Conservation (phyloP, 2,797 vertebrate species). For the Cyclura pinguis region DNA sequence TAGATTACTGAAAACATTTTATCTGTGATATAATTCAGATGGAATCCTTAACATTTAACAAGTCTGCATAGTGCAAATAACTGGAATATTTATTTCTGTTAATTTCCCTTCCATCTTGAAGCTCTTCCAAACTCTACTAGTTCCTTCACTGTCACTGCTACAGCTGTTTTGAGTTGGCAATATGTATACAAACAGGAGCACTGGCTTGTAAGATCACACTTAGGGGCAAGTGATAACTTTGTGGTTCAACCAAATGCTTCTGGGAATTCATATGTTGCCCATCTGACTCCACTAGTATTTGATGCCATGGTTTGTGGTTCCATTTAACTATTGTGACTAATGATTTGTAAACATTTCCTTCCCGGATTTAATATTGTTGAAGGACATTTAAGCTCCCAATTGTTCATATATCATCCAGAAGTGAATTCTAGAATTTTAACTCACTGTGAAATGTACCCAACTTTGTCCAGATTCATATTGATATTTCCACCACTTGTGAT, state of each 20-base stretch:
- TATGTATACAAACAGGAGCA: background rate
- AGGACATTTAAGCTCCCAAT: background rate
- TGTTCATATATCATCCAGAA: background rate
- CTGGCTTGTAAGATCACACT: background rate
- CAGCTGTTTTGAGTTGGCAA: background rate
- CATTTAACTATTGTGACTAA: background rate
- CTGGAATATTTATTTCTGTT: background rate
- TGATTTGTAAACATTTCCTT: background rate
- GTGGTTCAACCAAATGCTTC: background rate
- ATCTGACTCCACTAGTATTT: no score
- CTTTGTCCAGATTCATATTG: no score
- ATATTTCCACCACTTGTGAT: no score
- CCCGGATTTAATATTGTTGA: background rate
- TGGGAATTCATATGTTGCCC: background rate
- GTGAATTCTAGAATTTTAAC: background rate
- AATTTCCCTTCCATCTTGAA: background rate
- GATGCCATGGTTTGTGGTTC: background rate
- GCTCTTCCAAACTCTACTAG: background rate
- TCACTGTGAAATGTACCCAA: background rate
- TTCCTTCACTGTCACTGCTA: background rate
- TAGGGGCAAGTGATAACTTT: background rate
- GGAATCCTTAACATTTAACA: background rate
- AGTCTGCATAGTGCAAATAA: background rate
- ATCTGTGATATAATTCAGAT: background rate
- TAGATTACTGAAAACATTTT: background rate